Percentiles rank a stretch among this genome's conserved stretches.
Conservation (phyloP, 2,113 vertebrate genomes). For the human (Homo sapiens) region DNA sequence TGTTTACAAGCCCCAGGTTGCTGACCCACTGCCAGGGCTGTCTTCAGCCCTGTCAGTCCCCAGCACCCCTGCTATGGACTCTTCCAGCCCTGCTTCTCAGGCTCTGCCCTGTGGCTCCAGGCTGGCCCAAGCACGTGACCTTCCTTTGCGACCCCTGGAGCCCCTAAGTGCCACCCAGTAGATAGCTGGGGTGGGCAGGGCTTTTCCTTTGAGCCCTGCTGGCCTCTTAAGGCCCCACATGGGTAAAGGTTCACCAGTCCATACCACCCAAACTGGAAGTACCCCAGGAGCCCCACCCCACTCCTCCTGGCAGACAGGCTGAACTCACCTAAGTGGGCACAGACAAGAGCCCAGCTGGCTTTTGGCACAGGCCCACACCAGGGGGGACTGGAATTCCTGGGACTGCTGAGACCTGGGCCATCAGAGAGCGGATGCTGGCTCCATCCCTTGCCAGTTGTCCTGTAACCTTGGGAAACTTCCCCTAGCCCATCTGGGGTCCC, state of each 20-base stretch:
- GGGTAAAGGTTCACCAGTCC: neutral
- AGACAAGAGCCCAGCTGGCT: neutral
- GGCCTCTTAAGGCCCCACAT: neutral
- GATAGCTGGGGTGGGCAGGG: neutral
- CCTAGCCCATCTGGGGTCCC: neutral
- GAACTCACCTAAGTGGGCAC: no score
- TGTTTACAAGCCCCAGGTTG: neutral
- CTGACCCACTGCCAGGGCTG: neutral
- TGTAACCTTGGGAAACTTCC: neutral
- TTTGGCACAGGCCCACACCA: neutral
- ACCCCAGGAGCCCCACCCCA: neutral
- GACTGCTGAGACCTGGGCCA: neutral
- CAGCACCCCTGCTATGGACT: neutral
- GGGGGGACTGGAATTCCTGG: neutral
- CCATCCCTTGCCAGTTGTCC: neutral
- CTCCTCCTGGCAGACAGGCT: neutral
- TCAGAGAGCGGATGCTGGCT: neutral
- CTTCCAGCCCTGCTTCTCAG: neutral
- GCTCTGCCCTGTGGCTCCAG: neutral
- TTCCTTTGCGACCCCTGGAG: neutral
- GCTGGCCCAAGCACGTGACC: neutral
- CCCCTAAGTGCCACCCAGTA: neutral
- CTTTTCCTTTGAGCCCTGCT: neutral
- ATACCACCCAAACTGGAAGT: neutral
- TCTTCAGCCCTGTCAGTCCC: neutral